Evolutionary conservation across 2,797 vertebrate genomes (phyloP).

Genomic region (Adrianichthys oophorus): DNA sequence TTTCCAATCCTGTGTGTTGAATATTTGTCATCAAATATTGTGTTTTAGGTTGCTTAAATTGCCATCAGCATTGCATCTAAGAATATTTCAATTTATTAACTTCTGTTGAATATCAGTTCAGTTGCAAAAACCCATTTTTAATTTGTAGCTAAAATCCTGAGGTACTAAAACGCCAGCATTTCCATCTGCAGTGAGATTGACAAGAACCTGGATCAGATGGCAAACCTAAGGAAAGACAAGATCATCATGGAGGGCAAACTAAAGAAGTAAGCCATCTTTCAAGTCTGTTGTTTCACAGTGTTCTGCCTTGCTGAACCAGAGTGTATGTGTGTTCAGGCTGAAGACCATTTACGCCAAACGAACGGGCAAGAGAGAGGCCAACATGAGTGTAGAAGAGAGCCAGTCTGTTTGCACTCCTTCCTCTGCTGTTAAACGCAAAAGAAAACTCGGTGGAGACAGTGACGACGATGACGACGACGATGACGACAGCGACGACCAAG

Average conservation of each 20-base stretch:
- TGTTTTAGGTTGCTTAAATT: no score
- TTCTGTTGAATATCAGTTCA: no score
- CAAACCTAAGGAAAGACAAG: conserved; percentile 97
- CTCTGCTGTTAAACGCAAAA: conserved; percentile 86
- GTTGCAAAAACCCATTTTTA: no score
- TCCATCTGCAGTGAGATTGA: conserved; percentile 91
- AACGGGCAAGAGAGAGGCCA: conserved; percentile 89
- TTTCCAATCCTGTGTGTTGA: no score
- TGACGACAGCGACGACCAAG: conserved; percentile 93
- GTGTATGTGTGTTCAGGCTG: conserved; percentile 75
- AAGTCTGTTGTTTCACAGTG: background rate
- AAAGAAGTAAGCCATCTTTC: conserved; percentile 87
- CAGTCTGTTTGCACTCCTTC: conserved; percentile 84
- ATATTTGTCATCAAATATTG: no score
- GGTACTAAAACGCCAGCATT: conserved; percentile 9
- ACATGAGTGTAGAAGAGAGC: conserved; percentile 84
- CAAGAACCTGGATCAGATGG: conserved; percentile 98
- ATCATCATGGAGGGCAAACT: conserved; percentile 97
- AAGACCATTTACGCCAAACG: conserved; percentile 93
- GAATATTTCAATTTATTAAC: no score
- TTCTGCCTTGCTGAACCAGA: conserved; percentile 5
- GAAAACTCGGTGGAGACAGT: conserved; percentile 88
- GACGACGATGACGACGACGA: conserved; percentile 94
- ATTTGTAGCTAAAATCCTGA: no score
- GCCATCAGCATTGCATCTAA: no score